These are phyloP conservation scores for Indicator maculatus DNA, from an alignment of 2,113 vertebrate genomes.

Conservation along the genomic window DNA sequence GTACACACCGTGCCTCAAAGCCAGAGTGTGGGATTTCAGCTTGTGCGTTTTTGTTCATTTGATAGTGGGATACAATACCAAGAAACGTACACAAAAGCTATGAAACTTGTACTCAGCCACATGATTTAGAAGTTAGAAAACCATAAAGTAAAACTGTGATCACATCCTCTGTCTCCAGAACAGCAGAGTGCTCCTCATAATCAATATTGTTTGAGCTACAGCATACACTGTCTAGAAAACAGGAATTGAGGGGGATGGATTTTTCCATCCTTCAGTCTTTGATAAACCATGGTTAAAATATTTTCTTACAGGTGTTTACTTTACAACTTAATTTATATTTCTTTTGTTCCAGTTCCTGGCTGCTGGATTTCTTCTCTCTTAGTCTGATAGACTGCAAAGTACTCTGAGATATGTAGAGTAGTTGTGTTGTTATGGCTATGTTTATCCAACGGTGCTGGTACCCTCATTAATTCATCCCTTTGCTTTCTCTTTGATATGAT, in stretches of 20 bases:
- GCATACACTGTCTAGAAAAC: neutral
- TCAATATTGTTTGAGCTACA: neutral
- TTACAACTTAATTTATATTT: neutral
- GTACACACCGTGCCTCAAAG: rapidly evolving
- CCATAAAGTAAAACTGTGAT: neutral
- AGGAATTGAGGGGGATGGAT: neutral
- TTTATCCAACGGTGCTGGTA: neutral
- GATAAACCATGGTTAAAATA: neutral
- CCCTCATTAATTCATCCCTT: neutral
- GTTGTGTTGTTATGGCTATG: neutral
- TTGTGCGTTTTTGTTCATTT: neutral
- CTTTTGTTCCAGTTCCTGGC: neutral
- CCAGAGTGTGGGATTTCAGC: rapidly evolving
- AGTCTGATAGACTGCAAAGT: neutral
- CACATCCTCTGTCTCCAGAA: neutral
- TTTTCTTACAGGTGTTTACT: neutral
- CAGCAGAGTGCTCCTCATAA: neutral
- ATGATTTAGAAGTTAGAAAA: neutral
- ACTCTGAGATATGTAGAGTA: neutral
- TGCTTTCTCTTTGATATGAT: neutral
- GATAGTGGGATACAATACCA: neutral
- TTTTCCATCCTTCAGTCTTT: neutral
- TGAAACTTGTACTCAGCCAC: neutral
- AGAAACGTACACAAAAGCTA: neutral
- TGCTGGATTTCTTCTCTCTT: neutral